Percentiles rank a stretch among this genome's conserved stretches.
These are phyloP conservation scores for Tuta absoluta DNA, from an alignment of 2,888 invertebrate genomes.

Conservation along the genomic window DNA sequence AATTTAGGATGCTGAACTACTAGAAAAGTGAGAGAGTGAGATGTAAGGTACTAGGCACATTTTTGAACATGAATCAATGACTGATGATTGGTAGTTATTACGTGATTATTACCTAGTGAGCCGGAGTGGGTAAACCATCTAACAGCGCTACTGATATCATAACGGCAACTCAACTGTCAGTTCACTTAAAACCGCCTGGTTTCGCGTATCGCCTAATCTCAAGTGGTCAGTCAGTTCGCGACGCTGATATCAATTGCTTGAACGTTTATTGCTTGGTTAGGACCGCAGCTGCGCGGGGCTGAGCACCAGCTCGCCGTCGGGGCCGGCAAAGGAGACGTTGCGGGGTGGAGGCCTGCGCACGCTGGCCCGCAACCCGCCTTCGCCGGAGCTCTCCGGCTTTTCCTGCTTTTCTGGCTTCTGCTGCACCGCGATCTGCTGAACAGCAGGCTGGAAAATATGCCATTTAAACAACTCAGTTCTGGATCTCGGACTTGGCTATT, in stretches of 20 bases:
- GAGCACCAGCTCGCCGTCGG: conserved; percentile 82
- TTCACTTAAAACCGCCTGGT: not conserved
- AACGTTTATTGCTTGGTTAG: conserved; percentile 72
- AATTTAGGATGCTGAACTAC: no score
- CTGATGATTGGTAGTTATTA: no score
- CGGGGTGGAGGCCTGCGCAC: conserved; percentile 64
- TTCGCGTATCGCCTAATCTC: not conserved
- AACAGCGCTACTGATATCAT: not conserved
- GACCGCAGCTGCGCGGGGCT: conserved; percentile 84
- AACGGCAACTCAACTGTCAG: not conserved
- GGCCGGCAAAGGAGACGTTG: conserved; percentile 78
- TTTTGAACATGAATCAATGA: no score
- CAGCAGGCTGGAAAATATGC: conserved; percentile 29
- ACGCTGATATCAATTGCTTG: conserved; percentile 45
- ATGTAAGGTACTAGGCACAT: no score
- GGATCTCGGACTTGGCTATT: no score
- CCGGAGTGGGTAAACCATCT: no score
- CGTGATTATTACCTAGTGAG: no score
- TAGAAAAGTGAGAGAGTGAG: no score
- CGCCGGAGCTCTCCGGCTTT: conserved; percentile 29
- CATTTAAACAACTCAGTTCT: not conserved
- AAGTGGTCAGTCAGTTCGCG: conserved; percentile 16
- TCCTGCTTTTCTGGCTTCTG: conserved; percentile 28
- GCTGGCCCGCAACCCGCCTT: conserved; percentile 39
- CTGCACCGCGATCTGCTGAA: conserved; percentile 31